Percentiles rank a stretch among this genome's conserved stretches.
These are phyloP conservation scores for Metallyticus violacea DNA, from an alignment of 2,888 invertebrate species.

Conservation along the genomic window DNA sequence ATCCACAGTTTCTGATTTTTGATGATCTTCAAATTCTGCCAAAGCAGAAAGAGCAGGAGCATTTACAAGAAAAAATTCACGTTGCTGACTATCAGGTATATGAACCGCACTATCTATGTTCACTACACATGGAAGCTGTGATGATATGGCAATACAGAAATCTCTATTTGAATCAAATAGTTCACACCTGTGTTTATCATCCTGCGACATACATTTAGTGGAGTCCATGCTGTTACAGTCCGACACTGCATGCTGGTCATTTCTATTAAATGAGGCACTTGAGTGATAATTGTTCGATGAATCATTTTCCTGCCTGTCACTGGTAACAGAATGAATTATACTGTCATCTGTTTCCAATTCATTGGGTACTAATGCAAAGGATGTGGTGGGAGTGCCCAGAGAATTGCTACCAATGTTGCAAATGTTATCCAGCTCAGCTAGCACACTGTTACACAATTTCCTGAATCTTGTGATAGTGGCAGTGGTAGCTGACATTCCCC, in stretches of 20 bases:
- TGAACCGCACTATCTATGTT: not conserved
- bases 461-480: not conserved
- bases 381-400: not conserved
- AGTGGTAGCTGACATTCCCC: not conserved
- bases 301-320: not conserved
- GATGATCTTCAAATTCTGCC: too few species aligned
- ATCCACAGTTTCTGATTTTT: not conserved
- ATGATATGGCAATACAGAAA: not conserved
- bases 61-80: too few species aligned
- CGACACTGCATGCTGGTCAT: not conserved
- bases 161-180: too few species aligned
- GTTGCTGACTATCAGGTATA: not conserved
- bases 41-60: not conserved
- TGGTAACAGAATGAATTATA: not conserved
- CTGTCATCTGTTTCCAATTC: not conserved
- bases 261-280: not conserved
- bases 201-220: too few species aligned
- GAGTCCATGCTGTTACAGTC: not conserved
- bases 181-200: too few species aligned
- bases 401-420: not conserved
- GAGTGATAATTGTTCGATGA: not conserved
- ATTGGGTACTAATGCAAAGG: not conserved
- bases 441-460: slow-evolving; percentile 4
- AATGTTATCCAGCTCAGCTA: not conserved
- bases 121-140: not conserved